A percentile compares a stretch with the other conserved stretches of the same genome.
These are phyloP conservation scores for Eupithecia subumbrata DNA, from an alignment of 2,888 invertebrate genomes.

Conservation along the genomic window DNA sequence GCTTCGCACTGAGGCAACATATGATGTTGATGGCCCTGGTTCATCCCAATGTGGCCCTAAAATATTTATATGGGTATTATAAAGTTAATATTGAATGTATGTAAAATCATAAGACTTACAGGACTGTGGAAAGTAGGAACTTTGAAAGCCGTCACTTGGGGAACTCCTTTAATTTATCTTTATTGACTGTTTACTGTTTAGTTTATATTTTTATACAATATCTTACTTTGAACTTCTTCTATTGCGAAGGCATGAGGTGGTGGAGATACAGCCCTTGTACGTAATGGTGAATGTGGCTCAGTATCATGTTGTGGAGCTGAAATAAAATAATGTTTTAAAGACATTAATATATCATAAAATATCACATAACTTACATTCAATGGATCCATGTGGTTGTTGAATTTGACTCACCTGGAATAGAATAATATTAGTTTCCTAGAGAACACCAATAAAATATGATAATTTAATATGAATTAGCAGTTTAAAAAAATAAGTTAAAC, in stretches of 20 bases:
- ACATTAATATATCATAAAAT: not conserved
- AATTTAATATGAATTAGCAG: not conserved
- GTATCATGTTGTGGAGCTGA: not conserved
- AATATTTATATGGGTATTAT: not conserved
- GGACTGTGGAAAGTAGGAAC: not conserved
- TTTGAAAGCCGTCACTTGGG: not conserved
- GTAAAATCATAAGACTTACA: not conserved
- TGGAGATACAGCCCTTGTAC: not conserved
- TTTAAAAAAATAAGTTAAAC: not conserved
- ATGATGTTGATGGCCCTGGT: too few relatives aligned
- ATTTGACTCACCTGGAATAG: not conserved
- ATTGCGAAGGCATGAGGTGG: not conserved
- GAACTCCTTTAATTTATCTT: not conserved
- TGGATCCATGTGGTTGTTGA: not conserved
- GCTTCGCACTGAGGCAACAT: too few relatives aligned
- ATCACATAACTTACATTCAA: not conserved
- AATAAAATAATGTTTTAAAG: not conserved
- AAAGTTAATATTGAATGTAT: not conserved
- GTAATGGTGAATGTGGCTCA: not conserved
- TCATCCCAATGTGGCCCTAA: too few relatives aligned
- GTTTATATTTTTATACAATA: not conserved
- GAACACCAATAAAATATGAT: not conserved
- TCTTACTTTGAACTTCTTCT: slow-evolving; percentile 1
- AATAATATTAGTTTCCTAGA: too few relatives aligned
- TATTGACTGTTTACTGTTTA: not conserved